Evolutionary conservation across 2,888 invertebrate species (phyloP).

Genomic region (Cabera pusaria): DNA sequence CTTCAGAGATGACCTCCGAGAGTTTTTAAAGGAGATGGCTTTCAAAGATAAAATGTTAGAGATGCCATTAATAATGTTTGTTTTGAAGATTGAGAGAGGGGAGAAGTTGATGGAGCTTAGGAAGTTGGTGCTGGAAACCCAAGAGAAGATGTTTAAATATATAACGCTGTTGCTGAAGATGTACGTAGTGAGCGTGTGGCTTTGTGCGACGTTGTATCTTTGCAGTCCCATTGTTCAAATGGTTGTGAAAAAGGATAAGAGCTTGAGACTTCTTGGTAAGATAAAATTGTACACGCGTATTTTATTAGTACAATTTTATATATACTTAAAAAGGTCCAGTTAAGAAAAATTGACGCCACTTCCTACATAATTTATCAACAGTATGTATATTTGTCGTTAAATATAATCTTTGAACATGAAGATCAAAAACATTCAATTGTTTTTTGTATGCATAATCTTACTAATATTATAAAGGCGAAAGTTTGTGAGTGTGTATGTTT

Average conservation of each 20-base stretch:
- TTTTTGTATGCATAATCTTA: no score
- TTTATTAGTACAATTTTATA: no score
- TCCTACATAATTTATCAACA: no score
- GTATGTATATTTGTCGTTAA: no score
- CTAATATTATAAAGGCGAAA: no score
- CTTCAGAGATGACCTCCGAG: constrained; percentile 54
- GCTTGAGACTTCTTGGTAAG: constrained; percentile 63
- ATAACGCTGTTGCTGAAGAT: constrained; percentile 50
- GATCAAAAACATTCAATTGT: no score
- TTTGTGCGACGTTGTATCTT: constrained; percentile 59
- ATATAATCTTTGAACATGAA: no score
- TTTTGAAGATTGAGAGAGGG: constrained; percentile 34
- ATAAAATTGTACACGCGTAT: no score
- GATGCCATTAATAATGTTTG: constrained; percentile 55
- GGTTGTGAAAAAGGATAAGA: constrained; percentile 48
- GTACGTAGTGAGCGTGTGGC: constrained; percentile 54
- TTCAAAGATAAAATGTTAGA: constrained; percentile 56
- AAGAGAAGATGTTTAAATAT: constrained; percentile 52
- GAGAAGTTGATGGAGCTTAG: constrained; percentile 51
- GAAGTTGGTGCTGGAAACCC: constrained; percentile 48
- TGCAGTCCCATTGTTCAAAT: constrained; percentile 61
- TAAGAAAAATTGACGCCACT: no score
- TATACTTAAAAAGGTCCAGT: no score
- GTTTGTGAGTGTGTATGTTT: no score
- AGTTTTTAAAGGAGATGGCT: constrained; percentile 58